Evolutionary conservation across 64 coral and sea anemone genomes (phyloP).

Genomic region (Porites australiensis): DNA sequence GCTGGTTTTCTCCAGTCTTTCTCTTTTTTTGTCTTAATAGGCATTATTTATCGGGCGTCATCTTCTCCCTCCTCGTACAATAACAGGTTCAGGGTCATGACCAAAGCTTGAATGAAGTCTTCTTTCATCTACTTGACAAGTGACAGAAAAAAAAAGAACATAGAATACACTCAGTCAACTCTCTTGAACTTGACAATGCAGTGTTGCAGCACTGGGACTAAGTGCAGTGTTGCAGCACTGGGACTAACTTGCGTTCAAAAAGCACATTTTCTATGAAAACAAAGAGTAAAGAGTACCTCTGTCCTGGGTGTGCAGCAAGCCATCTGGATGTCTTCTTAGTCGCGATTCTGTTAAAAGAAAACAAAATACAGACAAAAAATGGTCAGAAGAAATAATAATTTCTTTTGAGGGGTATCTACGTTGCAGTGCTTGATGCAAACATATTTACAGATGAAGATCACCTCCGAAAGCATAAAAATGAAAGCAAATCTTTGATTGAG

Average conservation of each 20-base stretch:
- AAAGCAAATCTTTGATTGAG: too few relatives aligned
- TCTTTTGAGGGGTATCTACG: too few relatives aligned
- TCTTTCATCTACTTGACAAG: constrained; percentile 20
- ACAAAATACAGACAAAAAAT: neutral
- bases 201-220: too few relatives aligned
- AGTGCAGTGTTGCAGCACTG: too few relatives aligned
- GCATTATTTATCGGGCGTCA: neutral
- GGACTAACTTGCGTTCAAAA: too few relatives aligned
- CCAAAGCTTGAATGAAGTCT: neutral
- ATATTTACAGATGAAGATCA: too few relatives aligned
- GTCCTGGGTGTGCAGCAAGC: neutral
- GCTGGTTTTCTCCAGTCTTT: too few relatives aligned
- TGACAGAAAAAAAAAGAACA: neutral
- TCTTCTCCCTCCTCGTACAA: constrained; percentile 29
- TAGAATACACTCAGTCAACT: neutral
- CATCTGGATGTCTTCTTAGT: constrained; percentile 13
- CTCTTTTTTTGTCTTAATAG: too few relatives aligned
- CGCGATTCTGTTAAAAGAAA: neutral
- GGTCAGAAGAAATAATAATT: too few relatives aligned
- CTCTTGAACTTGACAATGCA: neutral
- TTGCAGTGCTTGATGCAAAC: too few relatives aligned
- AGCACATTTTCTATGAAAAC: too few relatives aligned
- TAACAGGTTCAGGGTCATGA: constrained; percentile 40
- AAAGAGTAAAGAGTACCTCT: constrained; percentile 8
- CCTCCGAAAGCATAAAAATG: too few relatives aligned